Base-by-base conservation (phyloP, 53 echinoderm and acorn worm species). In the Apostichopus leukothele region DNA sequence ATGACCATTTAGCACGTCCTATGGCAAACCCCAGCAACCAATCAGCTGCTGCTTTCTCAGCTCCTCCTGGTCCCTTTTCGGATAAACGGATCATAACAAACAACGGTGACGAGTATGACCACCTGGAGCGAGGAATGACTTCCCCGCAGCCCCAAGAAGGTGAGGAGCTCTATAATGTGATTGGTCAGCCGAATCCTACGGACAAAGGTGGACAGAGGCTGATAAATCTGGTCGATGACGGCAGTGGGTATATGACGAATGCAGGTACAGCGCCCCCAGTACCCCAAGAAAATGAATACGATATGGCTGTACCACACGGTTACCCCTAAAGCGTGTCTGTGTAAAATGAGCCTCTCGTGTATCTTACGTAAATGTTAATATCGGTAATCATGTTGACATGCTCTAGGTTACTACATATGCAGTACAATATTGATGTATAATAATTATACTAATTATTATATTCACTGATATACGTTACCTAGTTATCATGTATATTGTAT, bases 1-100 rank as follows among this genome's bases (percentile, higher is more conserved):
- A 92, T 60, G 92, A 92, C 61, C 89, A 86, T 68, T 73, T 92
- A 16, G 86, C 89, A 21, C 92, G 92, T 53, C 89, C 85, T 9
- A 85, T 50, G 18, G 50, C 50, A 12, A 25, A 66, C 13, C 85
- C 50, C 67, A n/a, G 18, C 54, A 81, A 11, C 59, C 55, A 54
- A 10, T 54, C 81, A 21, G 5, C 81, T 18, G n/a, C 16, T 19
- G 54, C 54, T 8, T 7, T 14, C 6, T 51, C 6, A 9, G 21
- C 25, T 54, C 4, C 8, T 7, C 0, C 77, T 26, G 39, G 13
- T 27, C 0, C 12, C 9, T 39, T 39, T 39, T 39, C 39, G 39
- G 39, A 39, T 39, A 55, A 53, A 54, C 14, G 13, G 13, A 54
- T 54, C 19, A 21, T 23, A 54, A 9, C 59, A 11, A 51, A 13